Base-by-base conservation (phyloP, 1,140 invertebrate species). In the Drosophila mojavensis region DNA sequence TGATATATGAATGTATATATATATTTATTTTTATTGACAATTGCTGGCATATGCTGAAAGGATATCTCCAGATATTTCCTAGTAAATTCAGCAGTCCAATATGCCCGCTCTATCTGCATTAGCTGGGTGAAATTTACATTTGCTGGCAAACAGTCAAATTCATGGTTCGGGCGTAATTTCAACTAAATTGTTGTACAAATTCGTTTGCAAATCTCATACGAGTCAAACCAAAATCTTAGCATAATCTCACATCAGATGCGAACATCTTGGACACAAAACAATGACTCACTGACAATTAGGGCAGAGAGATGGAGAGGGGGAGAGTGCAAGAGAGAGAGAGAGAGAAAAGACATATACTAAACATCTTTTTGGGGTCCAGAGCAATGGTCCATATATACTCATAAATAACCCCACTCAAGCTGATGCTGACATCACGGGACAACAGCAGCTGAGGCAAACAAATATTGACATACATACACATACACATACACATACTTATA, bases 401-500 rank as follows among this genome's bases (percentile, higher is more conserved):
- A 66, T 72, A 73, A 68, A 73, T 67, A 73, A 73, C 9, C 41
- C 48, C 24, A 55, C 20, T 17, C 62, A 59, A 67, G 45, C 70
- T 59, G 70, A 73, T 68, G 70, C 70, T 73, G 70, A 73, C 70
- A 73, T 73, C 70, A 73, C 70, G 41, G 43, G 41, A 45, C 43
- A 59, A 11, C 50, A 47, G 30, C 62, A 67, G 48, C 63, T 66
- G 62, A 65, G 62, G 28, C 39, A 71, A 67, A 67, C 63, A 70
- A 20, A 70, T 60, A 65, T 55, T 30, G 30, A 13, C 28, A 67
- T 2, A 56, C n/a, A 30, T 2, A 43, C 17, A 53, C 28, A 43
- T 13, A 41, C 5, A 24, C 15, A 11, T 45, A 55, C 2, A 39
- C n/a, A 61, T 51, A 26, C 5, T 4, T 7, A 33, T 3, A 33